Conservation (phyloP, 2,113 vertebrate genomes). For the Anolis carolinensis region DNA sequence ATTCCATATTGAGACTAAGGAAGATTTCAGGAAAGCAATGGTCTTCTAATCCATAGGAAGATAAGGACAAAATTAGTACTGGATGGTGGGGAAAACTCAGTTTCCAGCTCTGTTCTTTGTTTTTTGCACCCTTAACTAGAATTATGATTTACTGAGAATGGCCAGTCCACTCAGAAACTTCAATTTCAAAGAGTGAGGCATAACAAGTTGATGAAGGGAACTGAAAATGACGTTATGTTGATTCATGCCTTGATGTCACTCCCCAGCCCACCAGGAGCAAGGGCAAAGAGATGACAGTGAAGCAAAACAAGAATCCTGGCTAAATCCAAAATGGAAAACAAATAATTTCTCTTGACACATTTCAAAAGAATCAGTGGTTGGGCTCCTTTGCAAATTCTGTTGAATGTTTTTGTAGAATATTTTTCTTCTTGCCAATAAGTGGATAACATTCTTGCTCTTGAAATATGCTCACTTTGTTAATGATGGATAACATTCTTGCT, state of each 20-base stretch:
- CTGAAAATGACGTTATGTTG: not conserved
- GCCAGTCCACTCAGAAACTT: too few species aligned
- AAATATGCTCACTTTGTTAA: conserved; percentile 50
- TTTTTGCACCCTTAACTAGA: conserved; percentile 33
- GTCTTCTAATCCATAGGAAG: conserved; percentile 35
- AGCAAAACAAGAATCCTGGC: not conserved
- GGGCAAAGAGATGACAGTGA: not conserved
- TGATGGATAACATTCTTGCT: too few species aligned
- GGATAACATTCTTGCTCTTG: not conserved
- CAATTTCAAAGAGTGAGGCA: not conserved
- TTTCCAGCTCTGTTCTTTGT: not conserved
- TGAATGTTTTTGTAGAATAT: conserved; percentile 23
- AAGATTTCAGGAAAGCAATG: conserved; percentile 29
- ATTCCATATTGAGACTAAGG: not conserved
- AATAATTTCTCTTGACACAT: not conserved
- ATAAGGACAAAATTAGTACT: conserved; percentile 15
- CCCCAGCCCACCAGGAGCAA: not conserved
- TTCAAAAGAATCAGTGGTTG: not conserved
- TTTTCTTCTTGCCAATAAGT: conserved; percentile 19
- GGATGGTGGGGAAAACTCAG: conserved; percentile 21
- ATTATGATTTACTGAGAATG: too few species aligned
- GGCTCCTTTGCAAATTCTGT: conserved; percentile 13
- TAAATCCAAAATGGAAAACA: conserved; percentile 9
- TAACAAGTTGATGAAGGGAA: not conserved
- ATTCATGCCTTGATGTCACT: not conserved